These are phyloP conservation scores for Fregetta grallaria DNA, from an alignment of 2,113 vertebrate species.

Conservation along the genomic window DNA sequence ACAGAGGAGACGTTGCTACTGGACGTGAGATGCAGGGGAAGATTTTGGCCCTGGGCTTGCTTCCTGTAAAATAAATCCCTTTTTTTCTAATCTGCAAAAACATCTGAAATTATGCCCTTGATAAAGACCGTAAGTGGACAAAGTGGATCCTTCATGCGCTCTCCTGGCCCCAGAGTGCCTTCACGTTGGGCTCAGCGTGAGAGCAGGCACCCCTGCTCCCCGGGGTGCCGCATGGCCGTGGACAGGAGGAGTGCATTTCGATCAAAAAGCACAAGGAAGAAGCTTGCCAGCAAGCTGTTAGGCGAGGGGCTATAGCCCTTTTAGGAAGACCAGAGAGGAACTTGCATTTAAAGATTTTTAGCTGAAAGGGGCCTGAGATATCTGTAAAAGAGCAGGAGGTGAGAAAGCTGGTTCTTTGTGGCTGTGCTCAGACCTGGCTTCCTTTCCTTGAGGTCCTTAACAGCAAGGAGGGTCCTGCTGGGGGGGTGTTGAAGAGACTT, in stretches of 20 bases:
- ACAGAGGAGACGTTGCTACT: not conserved
- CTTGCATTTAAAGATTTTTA: not conserved
- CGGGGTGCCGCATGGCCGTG: rapidly evolving
- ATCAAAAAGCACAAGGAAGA: not conserved
- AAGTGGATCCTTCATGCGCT: not conserved
- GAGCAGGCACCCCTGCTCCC: not conserved
- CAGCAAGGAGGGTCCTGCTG: not conserved
- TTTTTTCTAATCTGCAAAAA: not conserved
- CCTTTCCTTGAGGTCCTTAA: not conserved
- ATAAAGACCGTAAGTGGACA: not conserved
- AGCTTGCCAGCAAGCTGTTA: not conserved
- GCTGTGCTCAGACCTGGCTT: not conserved
- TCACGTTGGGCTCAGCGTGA: rapidly evolving
- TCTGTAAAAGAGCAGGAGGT: not conserved
- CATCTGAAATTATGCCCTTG: not conserved
- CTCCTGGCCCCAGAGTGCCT: not conserved
- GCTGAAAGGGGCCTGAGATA: not conserved
- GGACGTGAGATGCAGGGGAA: not conserved
- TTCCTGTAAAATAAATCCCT: not conserved
- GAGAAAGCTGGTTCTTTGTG: not conserved
- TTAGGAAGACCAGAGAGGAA: not conserved
- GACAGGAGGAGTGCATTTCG: not conserved
- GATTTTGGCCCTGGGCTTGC: not conserved
- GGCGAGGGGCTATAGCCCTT: not conserved
- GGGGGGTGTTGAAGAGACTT: not conserved